Conservation (phyloP, 1,140 invertebrate genomes). For the Drosophila sulfurigaster region DNA sequence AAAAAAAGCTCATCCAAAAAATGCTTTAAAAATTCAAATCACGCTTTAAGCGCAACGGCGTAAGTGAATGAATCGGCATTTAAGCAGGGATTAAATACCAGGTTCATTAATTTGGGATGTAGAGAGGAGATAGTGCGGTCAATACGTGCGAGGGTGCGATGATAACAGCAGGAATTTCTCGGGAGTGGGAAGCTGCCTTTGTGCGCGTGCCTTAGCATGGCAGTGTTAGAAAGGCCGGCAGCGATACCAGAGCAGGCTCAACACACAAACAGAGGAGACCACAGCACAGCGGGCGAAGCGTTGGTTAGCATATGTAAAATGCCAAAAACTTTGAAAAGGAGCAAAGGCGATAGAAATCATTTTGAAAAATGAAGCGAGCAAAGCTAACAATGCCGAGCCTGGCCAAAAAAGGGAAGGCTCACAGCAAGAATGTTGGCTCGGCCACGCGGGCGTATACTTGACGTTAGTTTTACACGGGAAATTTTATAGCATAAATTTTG, state of each 20-base stretch:
- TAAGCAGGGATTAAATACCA: not conserved
- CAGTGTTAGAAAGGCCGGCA: constrained; percentile 10
- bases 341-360: constrained; percentile 74
- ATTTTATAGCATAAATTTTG: constrained; percentile 73
- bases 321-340: constrained; percentile 77
- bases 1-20: too few species aligned
- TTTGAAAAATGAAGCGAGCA: constrained; percentile 67
- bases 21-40: too few species aligned
- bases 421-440: not conserved
- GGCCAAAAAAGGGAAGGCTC: constrained; percentile 14
- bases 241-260: constrained; percentile 2
- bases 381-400: constrained; percentile 14
- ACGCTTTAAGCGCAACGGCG: too few species aligned
- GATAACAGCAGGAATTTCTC: not conserved
- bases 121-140: constrained; percentile 17
- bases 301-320: constrained; percentile 78
- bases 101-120: constrained; percentile 24
- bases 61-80: not conserved
- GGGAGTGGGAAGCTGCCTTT: not conserved
- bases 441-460: constrained; percentile 48
- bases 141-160: constrained; percentile 15
- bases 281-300: constrained; percentile 39
- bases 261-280: constrained; percentile 20
- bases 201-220: constrained; percentile 1
- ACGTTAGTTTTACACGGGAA: constrained; percentile 53